Conservation (phyloP, 2,888 invertebrate species). For the Pterostichus niger region DNA sequence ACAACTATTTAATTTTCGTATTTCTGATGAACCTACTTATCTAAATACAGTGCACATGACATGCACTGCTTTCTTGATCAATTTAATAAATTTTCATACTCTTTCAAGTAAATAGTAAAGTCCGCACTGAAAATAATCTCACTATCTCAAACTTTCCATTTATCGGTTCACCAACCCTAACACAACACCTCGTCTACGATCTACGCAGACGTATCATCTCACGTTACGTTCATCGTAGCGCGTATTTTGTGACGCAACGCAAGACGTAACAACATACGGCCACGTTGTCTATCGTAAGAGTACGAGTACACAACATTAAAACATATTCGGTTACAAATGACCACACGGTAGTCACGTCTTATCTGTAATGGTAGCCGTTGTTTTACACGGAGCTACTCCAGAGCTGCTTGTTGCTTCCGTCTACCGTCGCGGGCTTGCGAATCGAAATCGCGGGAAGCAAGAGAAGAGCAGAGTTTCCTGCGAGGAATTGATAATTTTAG, state of each 20-base stretch:
- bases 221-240: constrained; percentile 46
- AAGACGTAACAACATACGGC: constrained; percentile 15
- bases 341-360: constrained; percentile 64
- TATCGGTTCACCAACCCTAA: constrained; percentile 40
- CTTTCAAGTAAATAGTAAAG: too few relatives aligned
- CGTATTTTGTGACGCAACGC: constrained; percentile 27
- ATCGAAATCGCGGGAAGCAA: background rate
- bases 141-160: constrained; percentile 32
- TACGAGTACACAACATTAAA: constrained; percentile 41
- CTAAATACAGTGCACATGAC: too few relatives aligned
- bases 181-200: constrained; percentile 29
- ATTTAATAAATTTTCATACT: too few relatives aligned
- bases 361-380: constrained; percentile 64
- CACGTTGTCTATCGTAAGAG: background rate
- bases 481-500: background rate
- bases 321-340: constrained; percentile 66
- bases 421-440: background rate
- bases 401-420: constrained; percentile 20
- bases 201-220: constrained; percentile 39
- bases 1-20: too few relatives aligned
- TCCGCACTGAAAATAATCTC: too few relatives aligned
- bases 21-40: too few relatives aligned
- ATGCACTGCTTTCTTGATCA: too few relatives aligned
- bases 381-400: constrained; percentile 16
- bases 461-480: background rate